Evolutionary conservation across 2,888 invertebrate genomes (phyloP), one percentile per base, ranked within the genome.

Genomic region (Volucella inflata): DNA sequence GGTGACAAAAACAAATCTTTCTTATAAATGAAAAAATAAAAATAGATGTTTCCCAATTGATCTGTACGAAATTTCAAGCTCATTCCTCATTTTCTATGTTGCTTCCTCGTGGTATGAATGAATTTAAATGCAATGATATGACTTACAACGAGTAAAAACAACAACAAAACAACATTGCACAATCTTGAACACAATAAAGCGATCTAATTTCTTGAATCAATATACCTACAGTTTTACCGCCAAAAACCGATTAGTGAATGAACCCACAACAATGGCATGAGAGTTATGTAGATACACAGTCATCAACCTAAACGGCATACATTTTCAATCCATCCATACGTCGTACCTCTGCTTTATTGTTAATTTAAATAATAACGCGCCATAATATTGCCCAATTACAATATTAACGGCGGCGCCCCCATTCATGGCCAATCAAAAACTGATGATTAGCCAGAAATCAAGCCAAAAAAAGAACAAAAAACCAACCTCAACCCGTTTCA

Each of bases 301-400:
- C 67, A 50, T 36, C 55, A 68, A 36, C 44, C 40, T 14, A 57
- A 60, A 9, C 48, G 51, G 21, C 59, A 57, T n/a, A 59, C 11
- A 53, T 36, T 10, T 14, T 8, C n/a, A 1, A 38, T 30, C 11
- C 53, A 11, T 1, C 21, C 0, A n/a, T 30, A 53, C n/a, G 9
- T 12, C 17, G 10, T 21, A 16, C n/a, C 38, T 14, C 14, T 65
- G 42, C 55, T 64, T 21, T 67, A 38, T 59, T 44, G 16, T 17
- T 44, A 55, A 50, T 57, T 57, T 12, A 53, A 14, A 14, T 21
- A 70, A 17, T 70, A 77, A 57, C 76, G 76, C 81, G 85, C 81
- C 85, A 81, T 57, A 81, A 85, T 85, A 85, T 81, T 81, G 85
- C 76, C 36, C 64, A 81, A 81, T 62, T 51, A 60, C 40, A 62